Conservation (phyloP, 2,888 invertebrate genomes). For the Drosophila eohydei region DNA sequence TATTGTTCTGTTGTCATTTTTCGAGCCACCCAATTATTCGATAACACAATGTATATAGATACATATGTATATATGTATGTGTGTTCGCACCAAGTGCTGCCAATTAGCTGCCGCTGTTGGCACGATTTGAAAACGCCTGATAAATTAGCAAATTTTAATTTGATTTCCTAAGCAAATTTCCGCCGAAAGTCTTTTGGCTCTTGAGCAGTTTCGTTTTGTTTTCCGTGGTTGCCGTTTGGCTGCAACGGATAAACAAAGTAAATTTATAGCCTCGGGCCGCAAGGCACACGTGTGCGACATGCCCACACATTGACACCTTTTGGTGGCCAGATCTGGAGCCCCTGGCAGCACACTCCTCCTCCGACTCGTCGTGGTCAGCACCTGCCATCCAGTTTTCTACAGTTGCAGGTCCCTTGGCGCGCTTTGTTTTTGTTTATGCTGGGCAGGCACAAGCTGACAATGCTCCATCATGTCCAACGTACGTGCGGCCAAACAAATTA, state of each 20-base stretch:
- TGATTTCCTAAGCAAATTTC: conserved; percentile 77
- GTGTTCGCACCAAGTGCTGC: conserved; percentile 16
- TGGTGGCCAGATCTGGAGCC: conserved; percentile 19
- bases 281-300: conserved; percentile 72
- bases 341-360: conserved; percentile 20
- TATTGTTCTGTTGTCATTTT: conserved; percentile 49
- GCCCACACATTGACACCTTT: conserved; percentile 79
- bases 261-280: conserved; percentile 68
- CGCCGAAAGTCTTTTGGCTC: conserved; percentile 36
- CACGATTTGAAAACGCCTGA: conserved; percentile 48
- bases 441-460: conserved; percentile 77
- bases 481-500: conserved; percentile 79
- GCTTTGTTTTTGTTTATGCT: conserved; percentile 77
- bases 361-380: conserved; percentile 10
- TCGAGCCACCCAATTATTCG: conserved; percentile 2
- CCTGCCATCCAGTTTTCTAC: conserved; percentile 37
- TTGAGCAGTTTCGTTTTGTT: conserved; percentile 4
- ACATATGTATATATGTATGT: not conserved
- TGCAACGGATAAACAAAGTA: conserved; percentile 57
- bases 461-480: conserved; percentile 67
- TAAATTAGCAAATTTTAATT: conserved; percentile 75
- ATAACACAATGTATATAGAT: conserved; percentile 9
- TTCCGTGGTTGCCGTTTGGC: conserved; percentile 23
- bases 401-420: conserved; percentile 74
- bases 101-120: conserved; percentile 51